Evolutionary conservation across 1,140 invertebrate genomes (phyloP).

Genomic region (Drosophila sturtevanti): DNA sequence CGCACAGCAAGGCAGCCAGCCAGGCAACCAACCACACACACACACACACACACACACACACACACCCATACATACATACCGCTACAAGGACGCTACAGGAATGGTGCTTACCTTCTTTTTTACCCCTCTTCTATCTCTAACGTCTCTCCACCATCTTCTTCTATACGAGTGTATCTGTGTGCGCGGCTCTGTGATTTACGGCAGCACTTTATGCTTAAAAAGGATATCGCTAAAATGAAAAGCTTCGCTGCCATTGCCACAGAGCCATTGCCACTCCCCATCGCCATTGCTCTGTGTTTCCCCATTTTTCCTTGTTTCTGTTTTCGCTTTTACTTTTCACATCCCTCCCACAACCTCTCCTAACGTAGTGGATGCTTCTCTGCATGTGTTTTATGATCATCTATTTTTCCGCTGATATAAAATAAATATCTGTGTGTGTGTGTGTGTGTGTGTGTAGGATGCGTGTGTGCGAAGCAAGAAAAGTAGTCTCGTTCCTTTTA

Average conservation of each 20-base stretch:
- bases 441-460: conserved; percentile 5
- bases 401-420: conserved; percentile 81
- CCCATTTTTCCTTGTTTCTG: conserved; percentile 41
- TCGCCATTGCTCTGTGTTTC: not conserved
- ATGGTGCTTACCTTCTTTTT: conserved; percentile 37
- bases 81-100: conserved; percentile 46
- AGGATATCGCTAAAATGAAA: conserved; percentile 82
- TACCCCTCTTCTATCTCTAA: conserved; percentile 10
- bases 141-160: conserved; percentile 18
- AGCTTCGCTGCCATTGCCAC: conserved; percentile 59
- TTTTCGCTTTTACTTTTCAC: conserved; percentile 77
- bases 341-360: not conserved
- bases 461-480: not conserved
- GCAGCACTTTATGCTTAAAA: conserved; percentile 81
- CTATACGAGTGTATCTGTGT: conserved; percentile 22
- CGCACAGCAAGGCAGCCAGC: conserved; percentile 27
- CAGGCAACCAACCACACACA: not conserved
- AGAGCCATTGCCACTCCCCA: conserved; percentile 10
- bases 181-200: conserved; percentile 75
- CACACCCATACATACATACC: conserved; percentile 19
- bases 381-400: conserved; percentile 81
- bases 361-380: conserved; percentile 64
- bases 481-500: conserved; percentile 4
- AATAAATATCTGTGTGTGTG: conserved; percentile 78
- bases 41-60: conserved; percentile 31